Base-by-base conservation (phyloP, 1,140 invertebrate species). In the Uloborus diversus region DNA sequence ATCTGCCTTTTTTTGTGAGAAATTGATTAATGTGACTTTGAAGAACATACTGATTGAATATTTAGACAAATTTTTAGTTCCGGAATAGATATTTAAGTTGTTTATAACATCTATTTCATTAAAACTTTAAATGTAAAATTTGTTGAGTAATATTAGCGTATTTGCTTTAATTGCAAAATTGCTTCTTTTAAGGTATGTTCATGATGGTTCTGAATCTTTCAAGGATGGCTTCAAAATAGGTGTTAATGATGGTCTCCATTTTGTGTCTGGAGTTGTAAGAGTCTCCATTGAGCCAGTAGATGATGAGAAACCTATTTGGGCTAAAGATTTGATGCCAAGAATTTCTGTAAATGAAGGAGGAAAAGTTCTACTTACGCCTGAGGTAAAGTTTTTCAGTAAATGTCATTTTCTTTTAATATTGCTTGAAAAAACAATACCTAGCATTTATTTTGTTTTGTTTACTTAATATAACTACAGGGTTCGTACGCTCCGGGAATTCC, bases 191-290 rank as follows among this genome's bases (percentile, higher is more conserved):
- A 81, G 79, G 20, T 81, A 81, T 61, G 35, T 56, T 68, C 79
- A 81, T 75, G 79, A 81, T 75, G 64, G 64, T 9, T 75, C 79
- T 51, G 79, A 81, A 61, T 66, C 64, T 28, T 66, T 75, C 28
- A 62, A 73, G 23, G 79, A 81, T 33, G 62, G 57, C 37, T 81
- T 81, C 37, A 81, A 73, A 30, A 53, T 81, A 47, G 79, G 79
- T 51, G 79, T 81, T 4, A 81, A 75, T 68, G 79, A 81, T 59
- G 69, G 79, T 20, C 25, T 75, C 25, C 79, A 81, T 47, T 81
- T 81, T 68, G 70, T 81, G 27, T 73, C 79, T 59, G 70, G 79
- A 9, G 64, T 66, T 37, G 70, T 81, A 47, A 23, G 23, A 33
- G 64, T 81, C 3, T 51, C 59, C 4, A 27, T 81, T 33, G 69